These are phyloP conservation scores for Gallinago stenura DNA, from an alignment of 2,797 vertebrate genomes.

Conservation along the genomic window DNA sequence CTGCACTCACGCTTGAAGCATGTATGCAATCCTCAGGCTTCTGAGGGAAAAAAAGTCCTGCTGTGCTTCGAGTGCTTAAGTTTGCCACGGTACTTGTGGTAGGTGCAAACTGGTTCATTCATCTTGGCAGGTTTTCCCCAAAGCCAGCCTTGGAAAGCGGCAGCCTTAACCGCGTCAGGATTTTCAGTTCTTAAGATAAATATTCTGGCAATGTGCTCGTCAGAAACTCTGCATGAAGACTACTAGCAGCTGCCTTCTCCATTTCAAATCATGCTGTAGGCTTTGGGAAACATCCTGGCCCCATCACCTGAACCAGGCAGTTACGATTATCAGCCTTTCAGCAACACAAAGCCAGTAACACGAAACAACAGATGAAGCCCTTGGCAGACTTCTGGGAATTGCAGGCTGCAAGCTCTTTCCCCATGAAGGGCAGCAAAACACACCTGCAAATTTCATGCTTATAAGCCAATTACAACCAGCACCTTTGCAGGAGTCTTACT, in stretches of 20 bases:
- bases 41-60: neutral
- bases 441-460: neutral
- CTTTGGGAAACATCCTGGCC: neutral
- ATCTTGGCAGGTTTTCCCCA: neutral
- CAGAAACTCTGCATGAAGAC: neutral
- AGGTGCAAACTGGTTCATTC: neutral
- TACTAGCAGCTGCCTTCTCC: neutral
- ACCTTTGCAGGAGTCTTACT: neutral
- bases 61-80: neutral
- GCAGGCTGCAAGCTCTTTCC: neutral
- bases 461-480: no score
- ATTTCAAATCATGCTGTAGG: neutral
- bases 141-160: neutral
- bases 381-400: neutral
- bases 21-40: accelerated
- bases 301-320: neutral
- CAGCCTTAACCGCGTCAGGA: neutral
- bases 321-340: neutral
- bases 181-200: neutral
- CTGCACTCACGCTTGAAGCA: accelerated
- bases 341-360: neutral
- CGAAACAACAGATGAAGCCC: neutral
- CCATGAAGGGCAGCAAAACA: neutral
- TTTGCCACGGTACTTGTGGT: neutral
- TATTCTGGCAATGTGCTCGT: no score